Evolutionary conservation across 1,140 invertebrate genomes (phyloP).

Genomic region (Aphaenogaster ashmeadi): DNA sequence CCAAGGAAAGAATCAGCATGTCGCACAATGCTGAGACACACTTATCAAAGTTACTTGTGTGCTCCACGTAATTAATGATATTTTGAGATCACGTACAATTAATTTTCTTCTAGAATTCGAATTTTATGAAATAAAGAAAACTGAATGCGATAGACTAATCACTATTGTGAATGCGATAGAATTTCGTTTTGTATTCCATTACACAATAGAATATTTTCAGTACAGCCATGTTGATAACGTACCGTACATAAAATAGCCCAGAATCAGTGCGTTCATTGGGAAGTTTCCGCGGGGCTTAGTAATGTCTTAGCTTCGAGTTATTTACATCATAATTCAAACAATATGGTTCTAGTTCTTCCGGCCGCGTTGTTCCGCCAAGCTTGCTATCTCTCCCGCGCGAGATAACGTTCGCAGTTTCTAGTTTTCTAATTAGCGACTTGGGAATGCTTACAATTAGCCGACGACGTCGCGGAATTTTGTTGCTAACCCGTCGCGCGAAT

Average conservation of each 20-base stretch:
- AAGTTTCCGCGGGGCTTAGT: constrained; percentile 22
- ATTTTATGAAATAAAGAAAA: neutral
- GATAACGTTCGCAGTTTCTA: constrained; percentile 61
- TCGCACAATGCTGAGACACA: neutral
- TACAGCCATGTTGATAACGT: neutral
- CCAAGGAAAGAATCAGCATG: constrained; percentile 59
- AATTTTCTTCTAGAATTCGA: neutral
- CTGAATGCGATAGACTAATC: neutral
- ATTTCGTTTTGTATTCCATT: neutral
- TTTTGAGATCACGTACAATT: neutral
- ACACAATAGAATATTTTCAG: neutral
- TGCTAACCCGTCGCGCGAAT: constrained; percentile 9
- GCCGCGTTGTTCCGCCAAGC: constrained; percentile 23
- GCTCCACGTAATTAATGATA: neutral
- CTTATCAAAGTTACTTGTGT: neutral
- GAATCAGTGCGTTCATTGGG: constrained; percentile 23
- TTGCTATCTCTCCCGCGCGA: constrained; percentile 44
- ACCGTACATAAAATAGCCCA: neutral
- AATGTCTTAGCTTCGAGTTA: constrained; percentile 50
- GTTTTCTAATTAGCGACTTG: constrained; percentile 68
- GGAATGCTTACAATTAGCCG: constrained; percentile 59
- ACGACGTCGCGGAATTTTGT: constrained; percentile 26
- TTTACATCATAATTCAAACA: constrained; percentile 67
- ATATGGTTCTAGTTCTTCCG: constrained; percentile 50
- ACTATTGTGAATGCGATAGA: neutral